Conservation (phyloP, 2,888 invertebrate species). For the Tryphoninae sp. region DNA sequence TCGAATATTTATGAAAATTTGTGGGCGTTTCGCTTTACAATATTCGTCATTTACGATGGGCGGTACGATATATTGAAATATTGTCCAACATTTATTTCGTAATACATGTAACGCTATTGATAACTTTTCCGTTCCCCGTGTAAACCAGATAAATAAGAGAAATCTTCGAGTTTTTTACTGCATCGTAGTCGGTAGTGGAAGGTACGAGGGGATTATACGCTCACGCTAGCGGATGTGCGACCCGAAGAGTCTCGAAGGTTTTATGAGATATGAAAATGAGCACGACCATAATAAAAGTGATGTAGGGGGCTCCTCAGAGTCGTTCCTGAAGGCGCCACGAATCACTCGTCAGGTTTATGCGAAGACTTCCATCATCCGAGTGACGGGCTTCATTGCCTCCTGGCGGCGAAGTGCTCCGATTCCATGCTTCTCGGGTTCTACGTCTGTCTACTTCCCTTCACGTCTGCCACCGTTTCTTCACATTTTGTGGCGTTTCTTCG, state of each 20-base stretch:
- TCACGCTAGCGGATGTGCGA: constrained; percentile 53
- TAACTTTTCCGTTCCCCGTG: constrained; percentile 35
- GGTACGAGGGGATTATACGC: constrained; percentile 62
- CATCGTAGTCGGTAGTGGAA: constrained; percentile 42
- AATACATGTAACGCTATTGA: constrained; percentile 28
- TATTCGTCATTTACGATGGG: too few relatives aligned
- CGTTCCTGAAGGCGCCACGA: constrained; percentile 81
- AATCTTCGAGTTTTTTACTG: constrained; percentile 56
- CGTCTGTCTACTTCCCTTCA: constrained; percentile 56
- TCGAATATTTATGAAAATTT: too few relatives aligned
- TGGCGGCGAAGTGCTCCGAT: constrained; percentile 74
- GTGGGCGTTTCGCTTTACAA: too few relatives aligned
- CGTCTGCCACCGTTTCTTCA: constrained; percentile 54
- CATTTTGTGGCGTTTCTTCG: constrained; percentile 44
- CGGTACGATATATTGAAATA: too few relatives aligned
- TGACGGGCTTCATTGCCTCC: constrained; percentile 81
- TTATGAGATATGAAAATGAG: constrained; percentile 81
- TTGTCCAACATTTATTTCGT: too few relatives aligned
- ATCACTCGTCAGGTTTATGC: constrained; percentile 81
- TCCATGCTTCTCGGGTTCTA: constrained; percentile 72
- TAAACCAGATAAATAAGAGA: constrained; percentile 39
- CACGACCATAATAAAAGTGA: constrained; percentile 81
- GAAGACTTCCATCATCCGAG: constrained; percentile 81
- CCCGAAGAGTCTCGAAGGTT: constrained; percentile 72
- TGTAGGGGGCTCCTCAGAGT: constrained; percentile 80